Evolutionary conservation across 2,797 vertebrate genomes (phyloP), one percentile per base, ranked within the genome.

Genomic region (Channallabes apus): DNA sequence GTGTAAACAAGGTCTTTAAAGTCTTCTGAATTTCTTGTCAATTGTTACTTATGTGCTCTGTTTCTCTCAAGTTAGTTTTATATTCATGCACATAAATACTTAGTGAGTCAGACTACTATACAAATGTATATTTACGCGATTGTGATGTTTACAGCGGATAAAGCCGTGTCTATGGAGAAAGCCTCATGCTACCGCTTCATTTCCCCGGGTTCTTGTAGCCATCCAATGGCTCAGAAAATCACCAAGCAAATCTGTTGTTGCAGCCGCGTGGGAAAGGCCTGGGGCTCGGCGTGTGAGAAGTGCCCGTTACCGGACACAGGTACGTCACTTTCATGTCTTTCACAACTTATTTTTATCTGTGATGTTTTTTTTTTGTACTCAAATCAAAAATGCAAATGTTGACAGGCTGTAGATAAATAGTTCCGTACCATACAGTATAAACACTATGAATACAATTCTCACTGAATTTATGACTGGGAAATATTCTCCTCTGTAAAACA

Each of bases 211-310:
- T 58, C 90, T 18, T 96, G 95, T 84, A 94, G 93, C 20, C 91
- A 95, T 87, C 94, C 94, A 0, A 92, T 96, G 3, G 38, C 89
- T 6, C 94, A 93, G 81, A 93, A 94, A 87, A 91, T 96, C 90
- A 95, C 95, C 88, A 96, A 95, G 90, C 95, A 96, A 91, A 96
- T 96, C 88, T 96, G 95, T 90, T 96, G 95, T 91, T 96, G 95
- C 89, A 96, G 95, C 87, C 93, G 95, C 0, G 95, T 96, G 85
- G 95, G 95, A 68, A 96, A 94, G 83, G 94, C 93, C 88, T 96
- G 95, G 95, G 95, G 95, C 2, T 5, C 84, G 1, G 88, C 68
- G 5, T 96, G 95, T 54, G 94, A 95, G 67, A 93, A 91, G 71
- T 96, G 95, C 89, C 95, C 95, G 41, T 83, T 96, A 73, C 95